Evolutionary conservation across 2,888 invertebrate genomes (phyloP).

Genomic region (Drosophila rellima): DNA sequence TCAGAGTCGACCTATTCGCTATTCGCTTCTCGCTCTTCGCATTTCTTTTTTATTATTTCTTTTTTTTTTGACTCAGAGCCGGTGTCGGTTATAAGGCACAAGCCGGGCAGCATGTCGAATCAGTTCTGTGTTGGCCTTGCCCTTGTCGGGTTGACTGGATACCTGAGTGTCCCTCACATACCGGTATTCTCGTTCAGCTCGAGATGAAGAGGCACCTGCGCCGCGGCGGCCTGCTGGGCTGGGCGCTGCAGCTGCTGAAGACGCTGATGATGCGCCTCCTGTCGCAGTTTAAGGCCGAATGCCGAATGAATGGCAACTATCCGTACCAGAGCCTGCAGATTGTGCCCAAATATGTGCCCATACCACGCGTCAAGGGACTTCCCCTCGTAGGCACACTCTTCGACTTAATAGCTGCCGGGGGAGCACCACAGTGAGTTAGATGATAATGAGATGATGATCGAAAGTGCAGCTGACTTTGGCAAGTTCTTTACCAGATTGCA

Average conservation of each 20-base stretch:
- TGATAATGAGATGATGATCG: not conserved
- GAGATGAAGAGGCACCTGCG: conserved; percentile 55
- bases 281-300: conserved; percentile 40
- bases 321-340: conserved; percentile 26
- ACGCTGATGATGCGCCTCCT: conserved; percentile 53
- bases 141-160: conserved; percentile 66
- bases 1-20: conserved; percentile 33
- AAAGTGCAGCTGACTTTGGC: not conserved
- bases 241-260: conserved; percentile 64
- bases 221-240: conserved; percentile 52
- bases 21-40: not conserved
- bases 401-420: conserved; percentile 87
- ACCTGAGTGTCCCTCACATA: conserved; percentile 2
- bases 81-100: conserved; percentile 67
- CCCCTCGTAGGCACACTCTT: conserved; percentile 87
- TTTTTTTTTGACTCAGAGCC: conserved; percentile 11
- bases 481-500: conserved; percentile 87
- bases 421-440: conserved; percentile 86
- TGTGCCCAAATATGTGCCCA: conserved; percentile 82
- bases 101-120: conserved; percentile 63
- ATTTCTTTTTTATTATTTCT: conserved; percentile 29
- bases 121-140: conserved; percentile 72
- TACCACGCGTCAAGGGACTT: conserved; percentile 87
- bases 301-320: conserved; percentile 19
- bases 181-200: not conserved